phyloP scores from a whole-genome alignment of 1,140 invertebrate species.

The Caenorhabditis remanei region DNA sequence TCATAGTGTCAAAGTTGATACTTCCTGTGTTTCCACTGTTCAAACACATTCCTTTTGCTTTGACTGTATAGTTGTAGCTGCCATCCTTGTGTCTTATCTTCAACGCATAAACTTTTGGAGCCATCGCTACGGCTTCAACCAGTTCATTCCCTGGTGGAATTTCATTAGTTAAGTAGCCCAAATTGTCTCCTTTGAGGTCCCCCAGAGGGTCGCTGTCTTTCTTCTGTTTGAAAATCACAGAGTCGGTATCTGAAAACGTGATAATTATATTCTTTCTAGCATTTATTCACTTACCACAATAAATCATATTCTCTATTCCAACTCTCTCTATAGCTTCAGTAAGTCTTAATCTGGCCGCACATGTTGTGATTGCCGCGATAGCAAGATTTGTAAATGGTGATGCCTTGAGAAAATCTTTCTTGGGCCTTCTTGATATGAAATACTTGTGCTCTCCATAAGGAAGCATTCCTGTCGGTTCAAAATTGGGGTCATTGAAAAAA shows the following conservation, averaged over 20 bases:
- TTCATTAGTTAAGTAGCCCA: background rate
- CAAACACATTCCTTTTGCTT: background rate
- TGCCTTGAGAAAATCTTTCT: background rate
- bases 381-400: background rate
- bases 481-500: background rate
- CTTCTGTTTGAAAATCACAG: background rate
- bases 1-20: background rate
- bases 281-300: background rate
- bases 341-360: background rate
- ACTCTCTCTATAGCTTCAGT: background rate
- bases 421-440: background rate
- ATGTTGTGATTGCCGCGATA: background rate
- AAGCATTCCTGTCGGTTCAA: background rate
- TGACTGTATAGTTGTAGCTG: background rate
- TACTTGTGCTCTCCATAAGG: background rate
- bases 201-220: background rate
- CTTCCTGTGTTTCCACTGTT: background rate
- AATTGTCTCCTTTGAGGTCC: background rate
- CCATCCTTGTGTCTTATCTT: background rate
- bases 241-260: constrained; percentile 6
- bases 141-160: background rate
- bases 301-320: background rate
- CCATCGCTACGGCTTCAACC: background rate
- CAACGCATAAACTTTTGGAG: background rate
- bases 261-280: background rate